phyloP scores from a whole-genome alignment of 1,140 invertebrate species.

The Panonychus citri region DNA sequence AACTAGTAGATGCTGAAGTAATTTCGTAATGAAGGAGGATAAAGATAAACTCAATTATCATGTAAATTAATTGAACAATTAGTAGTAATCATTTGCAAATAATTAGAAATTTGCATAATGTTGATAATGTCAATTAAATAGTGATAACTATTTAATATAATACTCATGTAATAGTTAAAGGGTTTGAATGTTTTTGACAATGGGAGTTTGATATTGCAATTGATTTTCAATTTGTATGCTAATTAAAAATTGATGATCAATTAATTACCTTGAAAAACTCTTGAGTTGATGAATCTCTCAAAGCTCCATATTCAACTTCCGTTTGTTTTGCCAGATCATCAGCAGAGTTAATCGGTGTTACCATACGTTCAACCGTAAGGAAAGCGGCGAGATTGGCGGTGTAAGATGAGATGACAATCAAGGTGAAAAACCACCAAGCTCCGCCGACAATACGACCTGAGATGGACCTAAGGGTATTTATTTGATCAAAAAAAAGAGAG shows the following conservation, averaged over 20 bases:
- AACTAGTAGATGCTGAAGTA: too few species aligned
- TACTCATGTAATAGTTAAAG: too few species aligned
- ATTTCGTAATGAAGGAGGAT: too few species aligned
- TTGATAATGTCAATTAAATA: too few species aligned
- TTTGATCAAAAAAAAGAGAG: not conserved
- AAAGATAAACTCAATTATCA: too few species aligned
- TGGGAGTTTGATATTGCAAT: too few species aligned
- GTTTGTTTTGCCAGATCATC: slow-evolving; percentile 80
- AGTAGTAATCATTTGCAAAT: too few species aligned
- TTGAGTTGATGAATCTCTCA: slow-evolving; percentile 50
- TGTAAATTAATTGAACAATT: too few species aligned
- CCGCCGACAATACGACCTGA: slow-evolving; percentile 83
- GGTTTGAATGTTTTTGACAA: too few species aligned
- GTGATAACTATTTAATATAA: too few species aligned
- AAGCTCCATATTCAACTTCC: slow-evolving; percentile 62
- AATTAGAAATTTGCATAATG: too few species aligned
- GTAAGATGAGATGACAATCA: slow-evolving; percentile 79
- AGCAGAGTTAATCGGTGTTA: slow-evolving; percentile 70
- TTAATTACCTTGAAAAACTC: slow-evolving; percentile 61
- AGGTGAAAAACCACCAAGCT: slow-evolving; percentile 98
- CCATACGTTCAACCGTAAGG: slow-evolving; percentile 81
- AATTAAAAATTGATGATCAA: not conserved
- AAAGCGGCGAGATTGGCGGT: slow-evolving; percentile 80
- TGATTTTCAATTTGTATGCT: too few species aligned
- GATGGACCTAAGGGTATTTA: slow-evolving; percentile 37